Percentiles rank a stretch among this genome's conserved stretches.
phyloP scores from a whole-genome alignment of 2,113 vertebrate genomes.

The Pygoscelis antarcticus region DNA sequence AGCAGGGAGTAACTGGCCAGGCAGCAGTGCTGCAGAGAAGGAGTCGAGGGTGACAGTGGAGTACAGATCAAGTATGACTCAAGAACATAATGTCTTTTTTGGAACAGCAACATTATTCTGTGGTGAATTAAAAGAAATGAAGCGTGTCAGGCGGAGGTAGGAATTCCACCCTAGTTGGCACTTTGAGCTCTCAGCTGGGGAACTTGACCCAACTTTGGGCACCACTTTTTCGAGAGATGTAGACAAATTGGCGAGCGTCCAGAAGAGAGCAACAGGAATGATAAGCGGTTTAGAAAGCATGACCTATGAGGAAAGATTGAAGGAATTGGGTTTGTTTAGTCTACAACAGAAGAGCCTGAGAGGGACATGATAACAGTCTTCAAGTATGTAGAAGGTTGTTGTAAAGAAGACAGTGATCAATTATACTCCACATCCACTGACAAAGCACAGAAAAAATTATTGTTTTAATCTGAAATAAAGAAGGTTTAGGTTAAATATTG shows the following conservation, averaged over 20 bases:
- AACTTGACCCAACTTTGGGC: background rate
- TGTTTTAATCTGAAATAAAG: slow-evolving; percentile 21
- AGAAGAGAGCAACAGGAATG: slow-evolving; percentile 46
- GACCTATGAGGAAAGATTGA: slow-evolving; percentile 68
- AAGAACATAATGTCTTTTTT: background rate
- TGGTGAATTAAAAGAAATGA: background rate
- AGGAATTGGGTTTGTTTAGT: slow-evolving; percentile 70
- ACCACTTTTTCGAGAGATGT: background rate
- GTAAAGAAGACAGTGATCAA: slow-evolving; percentile 54
- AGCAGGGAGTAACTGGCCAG: background rate
- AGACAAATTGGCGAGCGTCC: slow-evolving; percentile 31
- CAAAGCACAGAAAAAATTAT: background rate
- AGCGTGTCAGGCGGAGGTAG: background rate
- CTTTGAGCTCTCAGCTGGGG: background rate
- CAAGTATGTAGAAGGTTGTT: slow-evolving; percentile 62
- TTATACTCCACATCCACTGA: slow-evolving; percentile 33
- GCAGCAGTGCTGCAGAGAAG: background rate
- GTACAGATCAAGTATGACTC: background rate
- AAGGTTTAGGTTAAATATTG: background rate
- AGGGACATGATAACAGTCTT: slow-evolving; percentile 69
- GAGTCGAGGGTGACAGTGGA: background rate
- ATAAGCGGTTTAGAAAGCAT: slow-evolving; percentile 66
- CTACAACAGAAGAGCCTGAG: slow-evolving; percentile 60
- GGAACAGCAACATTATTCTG: background rate
- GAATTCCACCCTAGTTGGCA: background rate